phyloP scores from a whole-genome alignment of 2,888 invertebrate genomes.

The Tipula vernalis region DNA sequence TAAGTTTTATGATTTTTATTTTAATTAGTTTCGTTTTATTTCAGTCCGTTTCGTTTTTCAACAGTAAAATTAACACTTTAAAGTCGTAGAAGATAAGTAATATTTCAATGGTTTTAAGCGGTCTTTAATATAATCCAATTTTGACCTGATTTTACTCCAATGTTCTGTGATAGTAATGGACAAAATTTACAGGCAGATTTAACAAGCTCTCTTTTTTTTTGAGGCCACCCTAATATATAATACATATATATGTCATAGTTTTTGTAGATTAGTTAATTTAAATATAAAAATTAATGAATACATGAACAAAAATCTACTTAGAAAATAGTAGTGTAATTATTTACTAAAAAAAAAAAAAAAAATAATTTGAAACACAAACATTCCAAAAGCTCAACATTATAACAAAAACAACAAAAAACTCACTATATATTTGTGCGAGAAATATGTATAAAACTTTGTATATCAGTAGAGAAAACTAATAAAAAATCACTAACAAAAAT shows the following conservation, averaged over 20 bases:
- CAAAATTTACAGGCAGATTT: too few relatives aligned
- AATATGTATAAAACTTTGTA: background rate
- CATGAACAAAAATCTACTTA: background rate
- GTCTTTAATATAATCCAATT: too few relatives aligned
- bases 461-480: background rate
- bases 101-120: too few relatives aligned
- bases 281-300: background rate
- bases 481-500: background rate
- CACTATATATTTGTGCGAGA: background rate
- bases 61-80: too few relatives aligned
- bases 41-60: too few relatives aligned
- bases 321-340: background rate
- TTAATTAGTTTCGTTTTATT: too few relatives aligned
- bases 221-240: too few relatives aligned
- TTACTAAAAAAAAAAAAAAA: background rate
- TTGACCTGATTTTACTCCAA: too few relatives aligned
- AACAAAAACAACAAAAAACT: background rate
- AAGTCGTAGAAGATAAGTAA: too few relatives aligned
- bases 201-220: too few relatives aligned
- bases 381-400: background rate
- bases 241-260: background rate
- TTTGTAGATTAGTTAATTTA: conserved; percentile 5
- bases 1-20: too few relatives aligned
- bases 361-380: background rate
- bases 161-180: too few relatives aligned